Percentiles rank a stretch among this genome's conserved stretches.
Evolutionary conservation across 37 sponge, comb jelly and placozoan species (phyloP).

Genomic region (Diacarnus erythraeanus): DNA sequence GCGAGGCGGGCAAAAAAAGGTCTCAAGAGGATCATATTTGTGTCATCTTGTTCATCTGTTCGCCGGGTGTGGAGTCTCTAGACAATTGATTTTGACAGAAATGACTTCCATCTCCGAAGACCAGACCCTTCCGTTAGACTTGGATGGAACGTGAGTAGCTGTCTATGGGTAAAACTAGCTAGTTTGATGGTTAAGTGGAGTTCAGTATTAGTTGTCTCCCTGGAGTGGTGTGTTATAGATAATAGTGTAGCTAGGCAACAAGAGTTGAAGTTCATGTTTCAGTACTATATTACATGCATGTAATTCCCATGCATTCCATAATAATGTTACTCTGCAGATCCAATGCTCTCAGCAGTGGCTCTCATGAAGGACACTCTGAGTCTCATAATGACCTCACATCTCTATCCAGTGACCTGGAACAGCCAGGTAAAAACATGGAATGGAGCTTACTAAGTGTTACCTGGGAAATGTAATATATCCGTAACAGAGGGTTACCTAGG

Average conservation of each 20-base stretch:
- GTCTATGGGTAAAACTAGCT: not conserved
- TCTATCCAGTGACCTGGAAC: slow-evolving; percentile 46
- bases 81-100: not conserved
- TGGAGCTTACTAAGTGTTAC: too few species aligned
- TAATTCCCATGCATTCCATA: too few species aligned
- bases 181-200: not conserved
- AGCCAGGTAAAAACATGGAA: slow-evolving; percentile 40
- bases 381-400: slow-evolving; percentile 7
- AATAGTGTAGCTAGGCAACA: too few species aligned
- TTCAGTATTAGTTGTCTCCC: not conserved
- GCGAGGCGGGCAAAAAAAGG: not conserved
- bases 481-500: too few species aligned
- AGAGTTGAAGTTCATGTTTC: too few species aligned
- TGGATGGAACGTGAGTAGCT: slow-evolving; percentile 65
- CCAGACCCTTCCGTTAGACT: slow-evolving; percentile 54
- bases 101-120: slow-evolving; percentile 74
- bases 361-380: not conserved
- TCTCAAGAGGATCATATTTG: too few species aligned
- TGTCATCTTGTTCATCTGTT: too few species aligned
- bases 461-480: too few species aligned
- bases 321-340: slow-evolving; percentile 11
- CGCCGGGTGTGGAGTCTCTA: too few species aligned
- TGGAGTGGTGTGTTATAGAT: too few species aligned
- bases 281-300: too few species aligned
- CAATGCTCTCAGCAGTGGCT: slow-evolving; percentile 5